phyloP scores from a whole-genome alignment of 2,888 invertebrate genomes.

The Quadroppia sp. region DNA sequence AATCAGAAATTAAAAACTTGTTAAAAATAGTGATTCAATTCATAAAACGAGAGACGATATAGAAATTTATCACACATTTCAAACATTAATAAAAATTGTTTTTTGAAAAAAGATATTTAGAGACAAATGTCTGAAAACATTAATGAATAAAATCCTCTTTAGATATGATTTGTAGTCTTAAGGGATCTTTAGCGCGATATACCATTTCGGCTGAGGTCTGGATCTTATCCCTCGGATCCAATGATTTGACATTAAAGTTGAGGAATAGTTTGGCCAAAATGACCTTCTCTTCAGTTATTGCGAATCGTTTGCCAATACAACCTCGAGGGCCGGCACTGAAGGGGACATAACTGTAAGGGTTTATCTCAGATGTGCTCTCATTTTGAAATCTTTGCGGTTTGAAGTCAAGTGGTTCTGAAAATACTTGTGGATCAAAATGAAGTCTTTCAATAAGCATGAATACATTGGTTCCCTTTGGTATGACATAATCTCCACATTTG shows the following conservation, averaged over 20 bases:
- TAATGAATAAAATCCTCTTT: neutral
- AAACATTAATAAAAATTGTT: too few relatives aligned
- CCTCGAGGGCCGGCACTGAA: conserved; percentile 5
- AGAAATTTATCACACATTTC: too few relatives aligned
- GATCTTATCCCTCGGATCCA: neutral
- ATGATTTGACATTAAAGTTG: neutral
- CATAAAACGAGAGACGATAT: too few relatives aligned
- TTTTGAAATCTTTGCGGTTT: neutral
- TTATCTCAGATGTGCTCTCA: too few relatives aligned
- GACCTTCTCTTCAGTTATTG: neutral
- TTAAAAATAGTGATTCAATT: too few relatives aligned
- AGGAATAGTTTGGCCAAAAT: conserved; percentile 1
- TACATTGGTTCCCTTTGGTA: neutral
- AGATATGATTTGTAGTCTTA: neutral
- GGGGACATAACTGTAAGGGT: neutral
- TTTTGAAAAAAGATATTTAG: too few relatives aligned
- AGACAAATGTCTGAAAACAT: neutral
- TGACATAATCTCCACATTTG: neutral
- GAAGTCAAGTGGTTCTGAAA: neutral
- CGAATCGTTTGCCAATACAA: conserved; percentile 19
- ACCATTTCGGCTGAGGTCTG: neutral
- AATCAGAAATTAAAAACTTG: too few relatives aligned
- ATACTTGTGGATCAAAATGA: neutral
- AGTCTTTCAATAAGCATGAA: neutral
- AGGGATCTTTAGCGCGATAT: conserved; percentile 7